These are phyloP conservation scores for Corydoras sp. DNA, from an alignment of 2,113 vertebrate genomes.

Conservation along the genomic window DNA sequence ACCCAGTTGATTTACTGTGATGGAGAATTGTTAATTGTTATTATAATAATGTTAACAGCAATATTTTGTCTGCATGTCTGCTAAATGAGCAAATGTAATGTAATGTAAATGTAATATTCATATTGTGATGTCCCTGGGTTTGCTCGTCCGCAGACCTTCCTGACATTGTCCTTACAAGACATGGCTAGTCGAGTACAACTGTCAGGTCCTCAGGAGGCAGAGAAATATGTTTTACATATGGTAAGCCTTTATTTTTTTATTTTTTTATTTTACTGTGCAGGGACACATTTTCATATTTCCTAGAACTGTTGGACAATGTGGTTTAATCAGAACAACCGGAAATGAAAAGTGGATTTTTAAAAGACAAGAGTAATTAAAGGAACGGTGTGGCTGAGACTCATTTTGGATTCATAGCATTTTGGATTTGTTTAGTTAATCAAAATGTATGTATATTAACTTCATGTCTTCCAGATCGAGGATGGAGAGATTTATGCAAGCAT, in stretches of 20 bases:
- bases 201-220: conserved; percentile 91
- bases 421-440: no score
- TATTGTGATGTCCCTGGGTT: neutral
- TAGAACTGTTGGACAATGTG: no score
- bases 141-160: conserved; percentile 80
- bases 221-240: conserved; percentile 98
- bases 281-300: neutral
- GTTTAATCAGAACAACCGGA: no score
- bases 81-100: no score
- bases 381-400: no score
- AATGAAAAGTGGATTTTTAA: no score
- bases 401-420: no score
- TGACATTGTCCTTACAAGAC: conserved; percentile 97
- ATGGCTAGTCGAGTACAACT: conserved; percentile 98
- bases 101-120: no score
- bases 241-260: conserved; percentile 59
- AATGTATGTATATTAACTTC: neutral
- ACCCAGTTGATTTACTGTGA: neutral
- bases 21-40: no score
- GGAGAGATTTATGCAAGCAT: conserved; percentile 99
- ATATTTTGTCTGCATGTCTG: no score
- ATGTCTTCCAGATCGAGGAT: conserved; percentile 86
- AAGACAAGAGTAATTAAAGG: no score
- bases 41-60: no score
- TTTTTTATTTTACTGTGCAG: neutral